Conservation (phyloP, 2,888 invertebrate genomes). For the Diabrotica balteata region DNA sequence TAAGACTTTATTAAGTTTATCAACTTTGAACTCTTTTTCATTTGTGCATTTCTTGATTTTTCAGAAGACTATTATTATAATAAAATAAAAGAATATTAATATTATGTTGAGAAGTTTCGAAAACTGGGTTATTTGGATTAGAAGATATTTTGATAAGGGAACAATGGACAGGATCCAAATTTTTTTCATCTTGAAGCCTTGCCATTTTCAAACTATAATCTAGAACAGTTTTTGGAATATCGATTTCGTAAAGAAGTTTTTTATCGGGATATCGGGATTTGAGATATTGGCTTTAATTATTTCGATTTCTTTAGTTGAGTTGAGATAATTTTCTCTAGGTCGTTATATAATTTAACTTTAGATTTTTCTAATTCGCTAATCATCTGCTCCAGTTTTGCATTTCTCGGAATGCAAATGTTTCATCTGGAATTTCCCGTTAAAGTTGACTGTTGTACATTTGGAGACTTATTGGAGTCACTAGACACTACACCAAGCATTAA, state of each 20-base stretch:
- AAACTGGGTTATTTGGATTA: background rate
- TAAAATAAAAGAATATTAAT: too few relatives aligned
- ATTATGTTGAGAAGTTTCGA: too few relatives aligned
- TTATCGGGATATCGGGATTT: slow-evolving; percentile 42
- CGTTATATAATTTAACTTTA: slow-evolving; percentile 36
- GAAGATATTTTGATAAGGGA: background rate
- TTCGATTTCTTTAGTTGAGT: slow-evolving; percentile 38
- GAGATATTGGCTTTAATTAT: slow-evolving; percentile 32
- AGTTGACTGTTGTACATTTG: too few relatives aligned
- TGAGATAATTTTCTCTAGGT: slow-evolving; percentile 34
- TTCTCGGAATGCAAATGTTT: too few relatives aligned
- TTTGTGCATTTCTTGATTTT: too few relatives aligned
- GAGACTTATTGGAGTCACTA: too few relatives aligned
- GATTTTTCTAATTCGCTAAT: slow-evolving; percentile 39
- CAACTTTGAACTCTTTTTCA: too few relatives aligned
- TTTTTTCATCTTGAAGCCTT: slow-evolving; percentile 24
- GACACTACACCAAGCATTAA: too few relatives aligned
- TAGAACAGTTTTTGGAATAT: slow-evolving; percentile 42
- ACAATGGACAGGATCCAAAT: background rate
- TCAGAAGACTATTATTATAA: too few relatives aligned
- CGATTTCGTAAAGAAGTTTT: slow-evolving; percentile 41
- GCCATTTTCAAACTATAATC: slow-evolving; percentile 38
- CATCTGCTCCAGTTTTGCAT: slow-evolving; percentile 35
- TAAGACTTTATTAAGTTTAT: too few relatives aligned
- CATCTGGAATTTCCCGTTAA: background rate